Percentiles rank a stretch among this genome's conserved stretches.
phyloP scores from a whole-genome alignment of 2,888 invertebrate genomes.

The Tetheella fluctuosa region DNA sequence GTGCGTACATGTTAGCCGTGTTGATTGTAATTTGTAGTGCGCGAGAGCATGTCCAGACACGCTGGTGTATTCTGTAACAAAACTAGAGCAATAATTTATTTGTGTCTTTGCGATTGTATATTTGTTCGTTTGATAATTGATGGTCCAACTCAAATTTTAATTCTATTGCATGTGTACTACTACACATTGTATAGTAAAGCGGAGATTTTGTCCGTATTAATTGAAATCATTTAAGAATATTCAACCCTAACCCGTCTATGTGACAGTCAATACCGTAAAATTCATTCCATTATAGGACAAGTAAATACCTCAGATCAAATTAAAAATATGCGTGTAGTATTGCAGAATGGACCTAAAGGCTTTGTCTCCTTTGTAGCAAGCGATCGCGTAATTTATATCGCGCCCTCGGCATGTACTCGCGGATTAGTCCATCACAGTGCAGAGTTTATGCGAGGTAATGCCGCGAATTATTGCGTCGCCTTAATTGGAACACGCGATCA shows the following conservation, averaged over 20 bases:
- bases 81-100: constrained; percentile 19
- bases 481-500: constrained; percentile 67
- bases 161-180: no score
- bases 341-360: constrained; percentile 51
- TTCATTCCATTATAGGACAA: no score
- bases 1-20: constrained; percentile 77
- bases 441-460: constrained; percentile 54
- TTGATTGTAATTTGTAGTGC: constrained; percentile 84
- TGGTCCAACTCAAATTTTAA: constrained; percentile 30
- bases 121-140: constrained; percentile 34
- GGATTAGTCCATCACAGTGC: constrained; percentile 70
- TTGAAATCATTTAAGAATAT: no score
- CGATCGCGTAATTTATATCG: constrained; percentile 68
- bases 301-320: neutral
- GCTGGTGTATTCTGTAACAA: constrained; percentile 57
- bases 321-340: constrained; percentile 17
- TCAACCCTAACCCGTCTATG: no score
- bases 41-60: constrained; percentile 63
- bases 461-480: constrained; percentile 62
- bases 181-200: no score
- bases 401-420: constrained; percentile 53
- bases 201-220: no score
- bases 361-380: constrained; percentile 58
- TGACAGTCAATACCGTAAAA: no score
- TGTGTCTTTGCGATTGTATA: constrained; percentile 24